Evolutionary conservation across 2,113 vertebrate genomes (phyloP), one percentile per base, ranked within the genome.

Genomic region (Suncus etruscus): DNA sequence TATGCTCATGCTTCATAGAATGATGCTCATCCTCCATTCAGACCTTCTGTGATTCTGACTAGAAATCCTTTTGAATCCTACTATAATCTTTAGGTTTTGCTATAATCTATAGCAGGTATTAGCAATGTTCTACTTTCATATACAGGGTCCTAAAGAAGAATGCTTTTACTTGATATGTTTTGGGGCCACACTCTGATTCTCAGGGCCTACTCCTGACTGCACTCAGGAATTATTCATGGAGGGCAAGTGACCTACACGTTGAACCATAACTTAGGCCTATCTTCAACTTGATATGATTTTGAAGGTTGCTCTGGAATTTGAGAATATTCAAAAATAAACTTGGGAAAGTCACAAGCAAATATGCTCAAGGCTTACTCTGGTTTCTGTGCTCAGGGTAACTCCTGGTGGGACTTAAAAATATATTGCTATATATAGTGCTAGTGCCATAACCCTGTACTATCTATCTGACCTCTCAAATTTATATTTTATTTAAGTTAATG

Each of bases 41-140:
- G 18, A 87, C 29, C 70, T 77, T 27, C 24, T 14, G 22, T 15
- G 48, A 83, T 47, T 83, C 72, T 54, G 32, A n/a, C 69, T 66
- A 3, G 27, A 66, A 89, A 76, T 10, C 48, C 29, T 66, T 48
- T 89, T 51, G 27, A 29, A 66, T 12, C 45, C 74, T 81, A 63
- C 65, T 45, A 11, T 20, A 63, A 65, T 63, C 32, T 50, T 69
- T 25, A 79, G 11, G 65, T 66, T 66, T 89, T 31, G 32, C 83
- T 66, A 50, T 20, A 83, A 86, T 58, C 11, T 31, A 92, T 2
- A 8, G 80, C 31, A 69, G 1, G 63, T 58, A 89, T 39, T 48
- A 81, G 69, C 80, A 51, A 3, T 73, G 85, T 86, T 91, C 75
- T 58, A 83, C 76, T 83, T 70, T 58, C 29, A 31, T 25, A n/a